Base-by-base conservation (phyloP, 2,888 invertebrate genomes). In the Ormyrus rosae region DNA sequence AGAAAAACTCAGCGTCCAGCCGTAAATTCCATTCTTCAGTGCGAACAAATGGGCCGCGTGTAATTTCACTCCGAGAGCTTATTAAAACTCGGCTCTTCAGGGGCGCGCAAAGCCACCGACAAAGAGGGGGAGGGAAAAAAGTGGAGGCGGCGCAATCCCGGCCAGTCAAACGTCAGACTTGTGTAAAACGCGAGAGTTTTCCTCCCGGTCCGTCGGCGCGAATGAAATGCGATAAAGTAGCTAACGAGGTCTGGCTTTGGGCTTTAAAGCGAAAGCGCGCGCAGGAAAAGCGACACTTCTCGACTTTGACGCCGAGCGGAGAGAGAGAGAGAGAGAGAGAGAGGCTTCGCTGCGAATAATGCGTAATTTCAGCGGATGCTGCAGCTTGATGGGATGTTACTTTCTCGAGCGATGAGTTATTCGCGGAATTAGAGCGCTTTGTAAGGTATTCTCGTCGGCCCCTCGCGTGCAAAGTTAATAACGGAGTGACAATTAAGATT, bases 51-150 rank as follows among this genome's bases (percentile, higher is more conserved):
- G 76, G 61, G 10, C 11, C 68, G 68, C 45, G 61, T 76, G 76
- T 76, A 76, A 76, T 69, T 76, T 69, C 61, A 69, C 76, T 61
- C 69, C 45, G 50, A 58, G 74, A 69, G 76, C 69, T 76, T 76
- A 76, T 76, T 76, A 69, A 76, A 74, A 51, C 69, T 55, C 60
- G 61, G 51, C 60, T 58, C 70, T 60, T 9, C 34, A 1, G 45
- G 1, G 45, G 48, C 8, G 48, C 10, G 48, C 45, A 63, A 61
- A 63, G 45, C 34, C 34, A 4, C 34, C 34, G 34, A 9, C 11
- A 61, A 61, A 50, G 53, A n/a, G 61, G n/a, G 48, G 4, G 13
- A 10, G 34, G 6, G 34, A 34, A 61, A 61, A 51, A 61, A 13
- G 2, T 0, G 2, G 19, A 19, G 19, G 19, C 19, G 51, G 34